Evolutionary conservation across 2,888 invertebrate genomes (phyloP), one percentile per base, ranked within the genome.

Genomic region (Pomacea canaliculata): DNA sequence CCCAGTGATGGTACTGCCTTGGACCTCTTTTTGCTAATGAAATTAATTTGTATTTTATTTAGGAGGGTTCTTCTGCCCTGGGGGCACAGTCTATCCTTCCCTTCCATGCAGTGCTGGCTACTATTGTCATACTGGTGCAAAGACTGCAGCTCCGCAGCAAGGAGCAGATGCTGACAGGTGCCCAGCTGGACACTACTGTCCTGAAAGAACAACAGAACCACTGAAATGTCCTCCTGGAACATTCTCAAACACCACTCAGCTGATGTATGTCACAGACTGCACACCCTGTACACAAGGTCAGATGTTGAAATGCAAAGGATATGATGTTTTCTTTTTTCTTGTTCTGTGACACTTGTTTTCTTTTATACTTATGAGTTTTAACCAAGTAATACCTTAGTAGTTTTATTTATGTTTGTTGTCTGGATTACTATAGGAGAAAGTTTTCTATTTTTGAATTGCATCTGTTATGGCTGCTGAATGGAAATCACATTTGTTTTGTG

Each of bases 131-230:
- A 81, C 81, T 27, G 87, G 87, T 13, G 86, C 89, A 0, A 71
- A 78, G 76, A 83, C 86, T 10, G 85, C 88, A 9, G 83, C 88
- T 10, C 90, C 90, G 1, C 81, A 70, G 56, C 87, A 89, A 74
- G 84, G 85, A 5, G 9, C 66, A 5, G 81, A 86, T 76, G 89
- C 90, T 1, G 78, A 89, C 75, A 82, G 83, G 59, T 90, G 90
- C 80, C 89, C 89, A 63, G 84, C 83, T 7, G 90, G 90, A 27
- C 85, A 88, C 76, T 89, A 89, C 80, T 90, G 90, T 77, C 88
- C 87, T 59, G 85, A 85, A 71, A 81, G 83, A 77, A 86, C 87
- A 0, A 82, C 81, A n/a, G 86, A 88, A 63, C 88, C 88, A 18
- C 78, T 84, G 51, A 78, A 83, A 23, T 88, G 88, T 78, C 87